Evolutionary conservation across 2,888 invertebrate genomes (phyloP).

Genomic region (Diarsia rubi): DNA sequence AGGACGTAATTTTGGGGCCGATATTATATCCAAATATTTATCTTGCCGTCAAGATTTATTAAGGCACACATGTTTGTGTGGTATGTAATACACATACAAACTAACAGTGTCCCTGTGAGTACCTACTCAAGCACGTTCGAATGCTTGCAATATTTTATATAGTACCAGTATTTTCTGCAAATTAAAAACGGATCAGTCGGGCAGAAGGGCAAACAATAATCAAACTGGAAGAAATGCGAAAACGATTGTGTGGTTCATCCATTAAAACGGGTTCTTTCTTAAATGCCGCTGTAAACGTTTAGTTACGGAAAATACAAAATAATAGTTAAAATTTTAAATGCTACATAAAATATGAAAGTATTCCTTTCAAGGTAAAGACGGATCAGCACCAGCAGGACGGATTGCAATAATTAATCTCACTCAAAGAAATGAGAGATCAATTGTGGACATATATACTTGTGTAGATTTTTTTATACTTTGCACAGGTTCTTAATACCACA

Average conservation of each 20-base stretch:
- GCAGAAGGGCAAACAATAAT: not conserved
- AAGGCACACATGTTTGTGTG: not conserved
- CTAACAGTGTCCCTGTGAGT: not conserved
- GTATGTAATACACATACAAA: not conserved
- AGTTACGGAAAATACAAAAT: not conserved
- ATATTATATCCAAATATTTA: constrained; percentile 35
- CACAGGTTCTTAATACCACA: not conserved
- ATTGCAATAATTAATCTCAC: not conserved
- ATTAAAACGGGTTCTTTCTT: not conserved
- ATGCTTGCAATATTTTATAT: constrained; percentile 1
- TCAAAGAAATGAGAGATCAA: not conserved
- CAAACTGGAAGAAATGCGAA: not conserved
- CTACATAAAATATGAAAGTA: not conserved
- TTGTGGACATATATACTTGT: not conserved
- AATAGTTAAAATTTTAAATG: not conserved
- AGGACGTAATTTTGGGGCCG: constrained; percentile 17
- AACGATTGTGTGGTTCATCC: not conserved
- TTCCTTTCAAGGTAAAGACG: not conserved
- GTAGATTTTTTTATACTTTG: not conserved
- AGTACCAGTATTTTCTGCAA: not conserved
- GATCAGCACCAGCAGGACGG: not conserved
- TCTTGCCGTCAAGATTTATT: constrained; percentile 8
- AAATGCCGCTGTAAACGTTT: not conserved
- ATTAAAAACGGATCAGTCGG: not conserved
- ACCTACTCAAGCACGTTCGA: not conserved